These are phyloP conservation scores for Epiperipatus broadwayi DNA, from an alignment of 2,888 invertebrate genomes.

Conservation along the genomic window DNA sequence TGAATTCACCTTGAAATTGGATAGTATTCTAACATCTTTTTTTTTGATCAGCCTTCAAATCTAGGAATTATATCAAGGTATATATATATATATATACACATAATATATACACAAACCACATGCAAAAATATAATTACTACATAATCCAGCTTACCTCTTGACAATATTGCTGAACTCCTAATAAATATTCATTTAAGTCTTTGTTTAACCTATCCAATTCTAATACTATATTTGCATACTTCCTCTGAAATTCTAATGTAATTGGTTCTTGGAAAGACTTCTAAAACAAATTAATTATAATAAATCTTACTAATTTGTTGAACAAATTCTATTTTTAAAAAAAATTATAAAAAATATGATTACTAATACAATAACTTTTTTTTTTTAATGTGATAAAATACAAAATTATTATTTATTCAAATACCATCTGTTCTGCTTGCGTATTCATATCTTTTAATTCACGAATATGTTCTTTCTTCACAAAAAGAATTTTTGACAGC, in stretches of 20 bases:
- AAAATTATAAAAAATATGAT: background rate
- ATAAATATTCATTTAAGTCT: slow-evolving; percentile 63
- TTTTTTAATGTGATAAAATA: background rate
- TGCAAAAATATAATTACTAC: background rate
- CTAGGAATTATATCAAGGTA: too few relatives aligned
- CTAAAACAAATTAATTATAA: slow-evolving; percentile 18
- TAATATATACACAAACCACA: too few relatives aligned
- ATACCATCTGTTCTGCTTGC: slow-evolving; percentile 58
- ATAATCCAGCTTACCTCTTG: slow-evolving; percentile 37
- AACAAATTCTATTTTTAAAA: slow-evolving; percentile 5
- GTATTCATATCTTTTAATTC: slow-evolving; percentile 66
- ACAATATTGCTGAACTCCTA: slow-evolving; percentile 61
- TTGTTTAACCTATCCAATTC: slow-evolving; percentile 76
- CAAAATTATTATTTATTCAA: slow-evolving; percentile 9
- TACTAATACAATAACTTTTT: background rate
- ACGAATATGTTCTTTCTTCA: slow-evolving; percentile 59
- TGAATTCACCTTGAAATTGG: too few relatives aligned
- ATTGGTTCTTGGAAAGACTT: slow-evolving; percentile 57
- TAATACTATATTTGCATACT: slow-evolving; percentile 64
- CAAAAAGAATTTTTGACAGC: slow-evolving; percentile 59
- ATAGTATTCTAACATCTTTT: too few relatives aligned
- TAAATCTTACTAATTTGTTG: background rate
- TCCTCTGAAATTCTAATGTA: slow-evolving; percentile 68
- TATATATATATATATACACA: too few relatives aligned
- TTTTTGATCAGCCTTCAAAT: too few relatives aligned